Evolutionary conservation across 2,888 invertebrate genomes (phyloP).

Genomic region (Villa cingulata): DNA sequence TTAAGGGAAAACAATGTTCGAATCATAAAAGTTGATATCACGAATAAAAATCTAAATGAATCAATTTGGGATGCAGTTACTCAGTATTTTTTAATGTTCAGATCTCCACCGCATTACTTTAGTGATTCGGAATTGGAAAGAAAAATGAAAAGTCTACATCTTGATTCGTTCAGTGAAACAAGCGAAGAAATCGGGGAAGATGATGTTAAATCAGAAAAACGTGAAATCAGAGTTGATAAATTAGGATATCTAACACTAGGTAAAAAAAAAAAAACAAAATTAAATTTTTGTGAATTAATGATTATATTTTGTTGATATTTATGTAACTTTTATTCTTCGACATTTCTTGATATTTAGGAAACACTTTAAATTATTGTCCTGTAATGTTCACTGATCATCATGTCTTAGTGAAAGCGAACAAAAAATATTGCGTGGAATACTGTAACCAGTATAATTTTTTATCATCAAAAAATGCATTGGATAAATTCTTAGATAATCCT

Average conservation of each 20-base stretch:
- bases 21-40: slow-evolving; percentile 8
- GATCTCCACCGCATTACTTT: neutral
- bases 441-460: slow-evolving; percentile 43
- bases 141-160: no score
- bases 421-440: slow-evolving; percentile 40
- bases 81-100: slow-evolving; percentile 8
- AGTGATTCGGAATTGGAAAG: neutral
- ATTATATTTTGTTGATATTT: neutral
- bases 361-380: slow-evolving; percentile 47
- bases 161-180: no score
- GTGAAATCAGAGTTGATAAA: neutral
- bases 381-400: slow-evolving; percentile 41
- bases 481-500: slow-evolving; percentile 40
- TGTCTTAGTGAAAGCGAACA: slow-evolving; percentile 48
- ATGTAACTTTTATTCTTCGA: neutral
- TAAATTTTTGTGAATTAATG: neutral
- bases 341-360: slow-evolving; percentile 28
- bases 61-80: slow-evolving; percentile 22
- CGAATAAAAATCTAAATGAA: slow-evolving; percentile 17
- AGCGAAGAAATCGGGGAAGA: no score
- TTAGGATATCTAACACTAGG: neutral
- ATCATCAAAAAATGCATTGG: slow-evolving; percentile 38
- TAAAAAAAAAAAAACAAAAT: no score
- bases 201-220: neutral
- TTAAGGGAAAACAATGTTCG: slow-evolving; percentile 17